These are phyloP conservation scores for Spilogale gracilis DNA, from an alignment of 2,113 vertebrate species.

Conservation along the genomic window DNA sequence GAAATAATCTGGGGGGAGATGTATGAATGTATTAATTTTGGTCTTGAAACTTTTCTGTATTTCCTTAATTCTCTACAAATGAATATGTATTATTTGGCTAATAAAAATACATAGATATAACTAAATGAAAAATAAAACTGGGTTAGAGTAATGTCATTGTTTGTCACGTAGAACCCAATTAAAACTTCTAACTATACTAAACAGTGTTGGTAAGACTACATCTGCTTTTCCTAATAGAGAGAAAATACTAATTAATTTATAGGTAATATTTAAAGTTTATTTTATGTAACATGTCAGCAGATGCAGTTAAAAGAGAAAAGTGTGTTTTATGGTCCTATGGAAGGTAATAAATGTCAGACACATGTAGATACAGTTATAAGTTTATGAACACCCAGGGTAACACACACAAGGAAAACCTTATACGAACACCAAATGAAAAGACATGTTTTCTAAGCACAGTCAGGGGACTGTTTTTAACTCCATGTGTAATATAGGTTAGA, in stretches of 20 bases:
- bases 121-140: slow-evolving; percentile 34
- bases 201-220: not conserved
- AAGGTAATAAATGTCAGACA: slow-evolving; percentile 76
- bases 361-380: slow-evolving; percentile 73
- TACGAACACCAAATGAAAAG: slow-evolving; percentile 72
- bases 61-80: slow-evolving; percentile 53
- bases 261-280: slow-evolving; percentile 71
- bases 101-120: slow-evolving; percentile 22
- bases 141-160: slow-evolving; percentile 39
- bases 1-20: slow-evolving; percentile 30
- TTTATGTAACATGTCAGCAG: slow-evolving; percentile 79
- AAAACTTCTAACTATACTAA: slow-evolving; percentile 64
- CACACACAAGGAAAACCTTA: slow-evolving; percentile 68
- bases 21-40: not conserved
- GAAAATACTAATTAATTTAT: slow-evolving; percentile 78
- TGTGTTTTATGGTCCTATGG: slow-evolving; percentile 75
- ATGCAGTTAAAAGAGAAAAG: slow-evolving; percentile 76
- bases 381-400: slow-evolving; percentile 78
- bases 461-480: slow-evolving; percentile 73
- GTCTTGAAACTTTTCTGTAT: slow-evolving; percentile 21
- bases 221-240: slow-evolving; percentile 58
- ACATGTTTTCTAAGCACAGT: slow-evolving; percentile 70
- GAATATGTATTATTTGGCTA: not conserved
- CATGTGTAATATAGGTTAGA: slow-evolving; percentile 70
- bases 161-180: slow-evolving; percentile 35